These are phyloP conservation scores for Stomatorhinus walkeri DNA, from an alignment of 2,797 vertebrate species.

Conservation along the genomic window DNA sequence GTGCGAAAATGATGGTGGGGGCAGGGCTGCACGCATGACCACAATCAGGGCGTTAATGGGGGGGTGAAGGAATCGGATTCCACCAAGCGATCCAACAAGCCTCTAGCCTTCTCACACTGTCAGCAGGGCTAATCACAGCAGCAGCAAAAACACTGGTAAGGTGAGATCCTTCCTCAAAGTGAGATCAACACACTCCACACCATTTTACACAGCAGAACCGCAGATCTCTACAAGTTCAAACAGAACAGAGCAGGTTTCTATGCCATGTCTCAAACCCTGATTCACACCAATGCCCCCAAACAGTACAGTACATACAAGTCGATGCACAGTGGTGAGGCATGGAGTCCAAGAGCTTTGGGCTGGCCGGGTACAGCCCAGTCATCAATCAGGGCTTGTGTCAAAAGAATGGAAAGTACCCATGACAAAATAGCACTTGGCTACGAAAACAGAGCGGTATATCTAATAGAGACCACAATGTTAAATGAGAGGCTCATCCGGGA, in stretches of 20 bases:
- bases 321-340: background rate
- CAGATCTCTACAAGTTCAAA: background rate
- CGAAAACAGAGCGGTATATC: background rate
- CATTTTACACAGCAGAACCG: background rate
- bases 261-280: background rate
- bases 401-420: background rate
- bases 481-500: background rate
- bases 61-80: background rate
- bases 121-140: background rate
- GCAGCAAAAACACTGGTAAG: background rate
- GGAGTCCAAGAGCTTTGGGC: background rate
- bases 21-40: background rate
- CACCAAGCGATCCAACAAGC: background rate
- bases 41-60: background rate
- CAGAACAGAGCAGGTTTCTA: background rate
- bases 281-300: conserved; percentile 11
- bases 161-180: background rate
- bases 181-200: background rate
- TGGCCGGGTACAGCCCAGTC: background rate
- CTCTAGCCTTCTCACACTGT: background rate
- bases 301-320: background rate
- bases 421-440: background rate
- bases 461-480: background rate
- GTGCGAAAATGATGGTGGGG: background rate
- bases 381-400: background rate